A percentile compares a stretch with the other conserved stretches of the same genome.
phyloP scores from a whole-genome alignment of 1,140 invertebrate species.

The Apis dorsata region DNA sequence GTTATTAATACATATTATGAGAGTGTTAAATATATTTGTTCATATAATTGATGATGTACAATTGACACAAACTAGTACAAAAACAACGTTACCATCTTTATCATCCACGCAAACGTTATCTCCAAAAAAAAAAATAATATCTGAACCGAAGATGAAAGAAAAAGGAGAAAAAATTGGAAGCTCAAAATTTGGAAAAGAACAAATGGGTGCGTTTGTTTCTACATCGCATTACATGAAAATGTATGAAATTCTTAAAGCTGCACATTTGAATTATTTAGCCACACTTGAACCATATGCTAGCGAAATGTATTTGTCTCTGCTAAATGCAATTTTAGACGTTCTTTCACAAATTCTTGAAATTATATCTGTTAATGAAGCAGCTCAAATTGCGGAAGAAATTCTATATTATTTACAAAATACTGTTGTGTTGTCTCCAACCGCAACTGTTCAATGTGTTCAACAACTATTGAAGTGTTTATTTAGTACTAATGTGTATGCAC shows the following conservation, averaged over 20 bases:
- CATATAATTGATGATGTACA: constrained; percentile 88
- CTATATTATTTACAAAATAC: constrained; percentile 88
- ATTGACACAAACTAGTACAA: constrained; percentile 58
- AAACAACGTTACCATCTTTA: constrained; percentile 82
- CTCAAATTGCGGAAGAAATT: constrained; percentile 89
- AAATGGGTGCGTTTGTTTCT: constrained; percentile 84
- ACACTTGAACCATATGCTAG: constrained; percentile 86
- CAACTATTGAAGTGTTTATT: constrained; percentile 92
- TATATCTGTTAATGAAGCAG: constrained; percentile 86
- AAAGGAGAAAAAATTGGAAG: constrained; percentile 65
- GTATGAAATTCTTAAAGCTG: constrained; percentile 86
- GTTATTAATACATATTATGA: constrained; percentile 85
- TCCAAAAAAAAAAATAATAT: constrained; percentile 78
- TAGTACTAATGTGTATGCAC: constrained; percentile 87
- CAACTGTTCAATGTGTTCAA: constrained; percentile 88
- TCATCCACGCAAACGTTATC: constrained; percentile 80
- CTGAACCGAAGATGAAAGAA: constrained; percentile 73
- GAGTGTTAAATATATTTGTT: constrained; percentile 87
- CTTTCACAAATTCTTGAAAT: constrained; percentile 90
- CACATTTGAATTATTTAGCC: constrained; percentile 90
- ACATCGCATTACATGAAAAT: constrained; percentile 89
- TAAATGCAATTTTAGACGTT: constrained; percentile 84
- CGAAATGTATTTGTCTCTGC: constrained; percentile 87
- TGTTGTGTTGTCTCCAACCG: constrained; percentile 85
- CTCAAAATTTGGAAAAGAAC: constrained; percentile 67